These are phyloP conservation scores for Pentalonia nigronervosa DNA, from an alignment of 1,140 invertebrate genomes.

Conservation along the genomic window DNA sequence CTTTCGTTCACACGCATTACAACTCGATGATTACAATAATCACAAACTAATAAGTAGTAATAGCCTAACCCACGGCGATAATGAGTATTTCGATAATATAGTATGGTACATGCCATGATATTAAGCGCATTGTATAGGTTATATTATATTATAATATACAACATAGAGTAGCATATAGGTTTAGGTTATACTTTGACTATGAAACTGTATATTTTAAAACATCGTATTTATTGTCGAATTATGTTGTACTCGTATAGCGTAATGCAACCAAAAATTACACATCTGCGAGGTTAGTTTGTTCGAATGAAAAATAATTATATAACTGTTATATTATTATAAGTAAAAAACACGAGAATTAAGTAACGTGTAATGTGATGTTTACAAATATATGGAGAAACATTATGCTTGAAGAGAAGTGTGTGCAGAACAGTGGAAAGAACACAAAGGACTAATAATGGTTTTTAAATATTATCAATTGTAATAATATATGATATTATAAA, in stretches of 20 bases:
- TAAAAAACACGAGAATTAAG: neutral
- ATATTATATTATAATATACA: neutral
- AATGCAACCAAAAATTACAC: conserved; percentile 11
- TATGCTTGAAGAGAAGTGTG: neutral
- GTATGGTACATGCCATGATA: neutral
- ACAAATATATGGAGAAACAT: neutral
- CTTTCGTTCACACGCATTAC: neutral
- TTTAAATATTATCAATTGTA: neutral
- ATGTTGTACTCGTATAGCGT: neutral
- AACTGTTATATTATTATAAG: conserved; percentile 2
- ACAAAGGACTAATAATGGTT: neutral
- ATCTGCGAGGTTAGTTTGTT: neutral
- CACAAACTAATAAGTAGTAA: neutral
- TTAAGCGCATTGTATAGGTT: neutral
- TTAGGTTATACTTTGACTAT: neutral
- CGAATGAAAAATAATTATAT: neutral
- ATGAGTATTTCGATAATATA: neutral
- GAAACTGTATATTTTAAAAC: neutral
- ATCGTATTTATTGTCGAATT: neutral
- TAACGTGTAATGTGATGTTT: neutral
- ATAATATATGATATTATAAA: neutral
- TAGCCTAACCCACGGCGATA: neutral
- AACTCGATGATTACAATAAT: neutral
- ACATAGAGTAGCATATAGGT: neutral
- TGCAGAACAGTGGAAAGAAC: neutral